These are phyloP conservation scores for Dermatemys mawii DNA, from an alignment of 2,113 vertebrate species.

Conservation along the genomic window DNA sequence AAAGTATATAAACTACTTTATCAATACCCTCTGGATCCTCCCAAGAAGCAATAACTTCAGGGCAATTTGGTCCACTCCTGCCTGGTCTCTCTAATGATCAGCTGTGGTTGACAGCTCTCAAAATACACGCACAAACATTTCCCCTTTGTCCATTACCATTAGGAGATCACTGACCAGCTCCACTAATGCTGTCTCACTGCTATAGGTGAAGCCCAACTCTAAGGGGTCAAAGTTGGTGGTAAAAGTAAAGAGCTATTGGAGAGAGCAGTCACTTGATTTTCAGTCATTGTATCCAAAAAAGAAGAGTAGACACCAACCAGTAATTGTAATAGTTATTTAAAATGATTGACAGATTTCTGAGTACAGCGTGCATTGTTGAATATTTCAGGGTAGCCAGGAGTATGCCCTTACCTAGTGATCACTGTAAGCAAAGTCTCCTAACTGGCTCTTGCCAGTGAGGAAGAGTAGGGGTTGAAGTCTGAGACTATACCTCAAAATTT, in stretches of 20 bases:
- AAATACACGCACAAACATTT: conserved; percentile 19
- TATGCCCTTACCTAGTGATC: background rate
- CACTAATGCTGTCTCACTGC: background rate
- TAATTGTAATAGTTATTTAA: background rate
- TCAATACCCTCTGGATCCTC: background rate
- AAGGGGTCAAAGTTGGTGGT: background rate
- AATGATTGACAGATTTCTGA: background rate
- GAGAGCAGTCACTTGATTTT: background rate
- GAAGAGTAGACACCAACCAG: background rate
- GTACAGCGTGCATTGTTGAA: background rate
- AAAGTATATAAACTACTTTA: background rate
- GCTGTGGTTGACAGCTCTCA: conserved; percentile 34
- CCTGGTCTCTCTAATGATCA: background rate
- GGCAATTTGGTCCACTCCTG: background rate
- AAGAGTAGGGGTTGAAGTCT: background rate
- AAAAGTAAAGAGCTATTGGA: conserved; percentile 37
- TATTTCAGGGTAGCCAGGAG: background rate
- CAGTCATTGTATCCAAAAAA: background rate
- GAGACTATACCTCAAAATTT: background rate
- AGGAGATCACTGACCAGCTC: conserved; percentile 48
- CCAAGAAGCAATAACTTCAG: background rate
- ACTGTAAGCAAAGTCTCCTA: background rate
- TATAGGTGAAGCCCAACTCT: conserved; percentile 1
- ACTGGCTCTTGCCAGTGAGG: background rate
- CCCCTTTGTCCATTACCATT: background rate